Evolutionary conservation across 2,113 vertebrate genomes (phyloP).

Genomic region (Bubo blakistoni): DNA sequence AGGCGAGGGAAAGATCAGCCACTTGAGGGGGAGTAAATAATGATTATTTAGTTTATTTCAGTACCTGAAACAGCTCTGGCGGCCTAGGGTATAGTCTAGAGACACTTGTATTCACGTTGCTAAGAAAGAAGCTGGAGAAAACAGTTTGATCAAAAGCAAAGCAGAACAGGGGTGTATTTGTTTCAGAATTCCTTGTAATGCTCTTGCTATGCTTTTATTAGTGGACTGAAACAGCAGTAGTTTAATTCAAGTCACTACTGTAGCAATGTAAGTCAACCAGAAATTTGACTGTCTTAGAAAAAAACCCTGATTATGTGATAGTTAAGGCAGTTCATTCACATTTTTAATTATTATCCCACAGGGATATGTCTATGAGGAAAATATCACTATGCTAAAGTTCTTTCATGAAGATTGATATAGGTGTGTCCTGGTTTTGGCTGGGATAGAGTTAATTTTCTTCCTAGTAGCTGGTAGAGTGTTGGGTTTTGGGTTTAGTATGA

Average conservation of each 20-base stretch:
- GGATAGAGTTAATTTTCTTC: too few relatives aligned
- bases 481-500: too few relatives aligned
- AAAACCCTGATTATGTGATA: neutral
- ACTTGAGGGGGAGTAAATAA: neutral
- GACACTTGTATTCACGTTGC: neutral
- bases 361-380: neutral
- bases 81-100: neutral
- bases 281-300: neutral
- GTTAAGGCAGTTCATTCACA: conserved; percentile 24
- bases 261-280: neutral
- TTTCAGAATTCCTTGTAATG: neutral
- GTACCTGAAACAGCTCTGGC: neutral
- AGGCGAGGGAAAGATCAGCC: neutral
- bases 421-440: too few relatives aligned
- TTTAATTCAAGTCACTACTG: neutral
- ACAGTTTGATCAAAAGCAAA: neutral
- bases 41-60: neutral
- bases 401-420: neutral
- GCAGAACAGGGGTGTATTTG: neutral
- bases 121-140: neutral
- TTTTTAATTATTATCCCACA: conserved; percentile 32
- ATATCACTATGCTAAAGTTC: neutral
- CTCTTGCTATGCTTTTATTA: neutral
- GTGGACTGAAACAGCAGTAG: neutral
- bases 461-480: too few relatives aligned